These are phyloP conservation scores for Pocillopora grandis DNA, from an alignment of 92 coral and sea anemone species.

Conservation along the genomic window DNA sequence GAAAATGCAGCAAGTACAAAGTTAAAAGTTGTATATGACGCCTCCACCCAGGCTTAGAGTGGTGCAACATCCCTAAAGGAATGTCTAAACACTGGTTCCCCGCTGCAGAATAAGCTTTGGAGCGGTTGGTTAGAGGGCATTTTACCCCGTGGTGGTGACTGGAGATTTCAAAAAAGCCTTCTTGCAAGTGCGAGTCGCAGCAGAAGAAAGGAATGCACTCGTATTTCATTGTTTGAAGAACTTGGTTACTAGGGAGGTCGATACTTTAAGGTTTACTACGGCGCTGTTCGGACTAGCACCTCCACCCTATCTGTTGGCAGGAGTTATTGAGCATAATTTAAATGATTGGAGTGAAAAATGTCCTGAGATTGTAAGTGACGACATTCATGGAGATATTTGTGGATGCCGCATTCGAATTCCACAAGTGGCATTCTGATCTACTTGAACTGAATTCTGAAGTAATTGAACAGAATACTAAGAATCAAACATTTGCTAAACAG, in stretches of 20 bases:
- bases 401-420: no score
- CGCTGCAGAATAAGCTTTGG: background rate
- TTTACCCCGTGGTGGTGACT: background rate
- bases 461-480: no score
- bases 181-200: background rate
- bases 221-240: background rate
- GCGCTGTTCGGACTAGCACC: no score
- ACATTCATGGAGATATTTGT: no score
- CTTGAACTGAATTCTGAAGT: no score
- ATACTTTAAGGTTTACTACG: background rate
- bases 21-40: background rate
- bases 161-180: background rate
- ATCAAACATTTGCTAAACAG: no score
- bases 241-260: background rate
- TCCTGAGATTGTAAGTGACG: no score
- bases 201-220: background rate
- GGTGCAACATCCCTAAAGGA: background rate
- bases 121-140: background rate
- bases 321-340: no score
- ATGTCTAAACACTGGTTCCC: background rate
- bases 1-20: slow-evolving; percentile 10
- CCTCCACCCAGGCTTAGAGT: background rate
- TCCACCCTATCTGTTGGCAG: no score
- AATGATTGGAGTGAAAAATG: no score
- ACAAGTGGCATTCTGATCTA: no score